phyloP scores from a whole-genome alignment of 1,140 invertebrate genomes.

The Drosophila setifemur region DNA sequence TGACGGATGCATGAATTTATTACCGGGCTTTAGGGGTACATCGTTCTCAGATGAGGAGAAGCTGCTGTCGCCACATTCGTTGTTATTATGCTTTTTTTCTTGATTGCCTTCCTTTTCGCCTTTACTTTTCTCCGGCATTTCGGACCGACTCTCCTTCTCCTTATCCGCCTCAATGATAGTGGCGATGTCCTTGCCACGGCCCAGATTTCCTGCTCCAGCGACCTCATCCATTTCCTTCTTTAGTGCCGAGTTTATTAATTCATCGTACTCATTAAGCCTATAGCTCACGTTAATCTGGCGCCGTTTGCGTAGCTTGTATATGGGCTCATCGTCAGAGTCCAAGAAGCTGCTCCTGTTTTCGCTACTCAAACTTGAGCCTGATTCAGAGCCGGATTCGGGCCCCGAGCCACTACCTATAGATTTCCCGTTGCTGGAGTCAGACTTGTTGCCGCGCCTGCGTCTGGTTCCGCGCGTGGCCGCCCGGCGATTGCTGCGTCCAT shows the following conservation, averaged over 20 bases:
- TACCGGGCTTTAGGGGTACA: slow-evolving; percentile 36
- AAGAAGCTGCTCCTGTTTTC: slow-evolving; percentile 83
- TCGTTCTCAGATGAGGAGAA: slow-evolving; percentile 50
- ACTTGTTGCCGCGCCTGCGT: slow-evolving; percentile 50
- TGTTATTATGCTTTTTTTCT: slow-evolving; percentile 1
- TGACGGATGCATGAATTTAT: slow-evolving; percentile 55
- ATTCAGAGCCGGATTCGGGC: background rate
- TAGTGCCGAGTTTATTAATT: slow-evolving; percentile 96
- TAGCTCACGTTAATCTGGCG: slow-evolving; percentile 90
- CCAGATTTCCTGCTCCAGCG: slow-evolving; percentile 89
- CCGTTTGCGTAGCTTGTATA: slow-evolving; percentile 91
- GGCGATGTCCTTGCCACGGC: slow-evolving; percentile 93
- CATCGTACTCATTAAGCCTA: slow-evolving; percentile 95
- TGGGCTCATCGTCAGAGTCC: slow-evolving; percentile 87
- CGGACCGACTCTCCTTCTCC: slow-evolving; percentile 83
- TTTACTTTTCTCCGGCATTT: slow-evolving; percentile 82
- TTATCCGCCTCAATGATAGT: slow-evolving; percentile 93
- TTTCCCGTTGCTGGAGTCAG: slow-evolving; percentile 36
- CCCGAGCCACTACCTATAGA: slow-evolving; percentile 26
- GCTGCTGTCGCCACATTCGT: slow-evolving; percentile 26
- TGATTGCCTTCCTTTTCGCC: slow-evolving; percentile 83
- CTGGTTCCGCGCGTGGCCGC: slow-evolving; percentile 57
- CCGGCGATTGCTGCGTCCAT: slow-evolving; percentile 68
- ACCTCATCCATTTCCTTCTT: slow-evolving; percentile 90
- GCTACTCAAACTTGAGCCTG: slow-evolving; percentile 19